A percentile compares a stretch with the other conserved stretches of the same genome.
phyloP scores from a whole-genome alignment of 2,888 invertebrate species.

The Tipula lateralis region DNA sequence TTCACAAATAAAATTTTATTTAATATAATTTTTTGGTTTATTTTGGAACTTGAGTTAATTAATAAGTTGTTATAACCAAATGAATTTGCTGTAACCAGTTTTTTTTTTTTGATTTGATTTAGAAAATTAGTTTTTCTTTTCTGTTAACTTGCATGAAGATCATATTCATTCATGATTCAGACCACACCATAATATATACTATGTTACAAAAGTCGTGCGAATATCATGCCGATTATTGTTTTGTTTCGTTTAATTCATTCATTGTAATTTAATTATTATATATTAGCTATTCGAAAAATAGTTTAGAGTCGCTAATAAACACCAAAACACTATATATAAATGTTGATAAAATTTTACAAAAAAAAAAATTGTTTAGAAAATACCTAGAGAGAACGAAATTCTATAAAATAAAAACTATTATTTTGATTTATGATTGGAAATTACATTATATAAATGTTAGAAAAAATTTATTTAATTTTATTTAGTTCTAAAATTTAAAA shows the following conservation, averaged over 20 bases:
- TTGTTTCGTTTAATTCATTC: not conserved
- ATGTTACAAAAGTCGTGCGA: not conserved
- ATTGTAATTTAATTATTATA: not conserved
- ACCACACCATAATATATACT: not conserved
- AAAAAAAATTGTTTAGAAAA: not conserved
- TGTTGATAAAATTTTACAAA: not conserved
- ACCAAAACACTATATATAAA: not conserved
- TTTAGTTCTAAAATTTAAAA: not conserved
- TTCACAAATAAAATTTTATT: slow-evolving; percentile 24
- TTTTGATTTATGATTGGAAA: slow-evolving; percentile 24
- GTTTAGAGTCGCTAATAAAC: not conserved
- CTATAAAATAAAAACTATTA: not conserved
- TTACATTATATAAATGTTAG: slow-evolving; percentile 5
- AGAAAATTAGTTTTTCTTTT: not conserved
- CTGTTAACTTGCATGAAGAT: not conserved
- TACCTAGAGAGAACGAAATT: not conserved
- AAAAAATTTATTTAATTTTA: not conserved
- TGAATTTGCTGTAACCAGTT: not conserved
- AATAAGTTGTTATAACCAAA: not conserved
- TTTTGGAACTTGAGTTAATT: slow-evolving; percentile 20
- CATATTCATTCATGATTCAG: not conserved
- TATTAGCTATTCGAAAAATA: not conserved
- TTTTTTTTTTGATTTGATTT: not conserved
- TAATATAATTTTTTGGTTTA: not conserved
- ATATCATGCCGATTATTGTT: not conserved